Evolutionary conservation across 2,888 invertebrate genomes (phyloP).

Genomic region (Sphaerophoria rueppellii): DNA sequence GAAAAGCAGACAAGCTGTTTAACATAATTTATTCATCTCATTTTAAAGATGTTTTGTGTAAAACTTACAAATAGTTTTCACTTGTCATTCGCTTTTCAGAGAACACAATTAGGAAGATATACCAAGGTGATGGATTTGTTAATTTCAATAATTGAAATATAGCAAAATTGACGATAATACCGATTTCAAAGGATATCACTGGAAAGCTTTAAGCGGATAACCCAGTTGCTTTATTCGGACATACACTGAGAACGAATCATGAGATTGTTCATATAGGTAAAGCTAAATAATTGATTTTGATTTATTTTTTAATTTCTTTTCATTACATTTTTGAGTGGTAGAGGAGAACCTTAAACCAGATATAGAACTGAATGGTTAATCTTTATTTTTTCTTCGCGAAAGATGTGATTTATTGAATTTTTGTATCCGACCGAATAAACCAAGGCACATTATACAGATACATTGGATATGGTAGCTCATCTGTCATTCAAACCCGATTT

Average conservation of each 20-base stretch:
- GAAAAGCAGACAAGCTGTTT: neutral
- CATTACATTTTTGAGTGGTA: neutral
- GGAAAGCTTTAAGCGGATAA: too few species aligned
- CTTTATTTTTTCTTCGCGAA: neutral
- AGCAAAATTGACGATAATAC: neutral
- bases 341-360: neutral
- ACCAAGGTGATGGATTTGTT: too few species aligned
- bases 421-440: neutral
- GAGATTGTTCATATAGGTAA: too few species aligned
- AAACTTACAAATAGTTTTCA: too few species aligned
- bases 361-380: conserved; percentile 8
- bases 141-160: too few species aligned
- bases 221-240: too few species aligned
- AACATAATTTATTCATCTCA: conserved; percentile 1
- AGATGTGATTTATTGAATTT: conserved; percentile 35
- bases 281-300: conserved; percentile 18
- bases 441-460: neutral
- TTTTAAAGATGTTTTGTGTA: neutral
- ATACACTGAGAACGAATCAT: too few species aligned
- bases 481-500: neutral
- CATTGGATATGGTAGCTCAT: neutral
- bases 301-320: conserved; percentile 6
- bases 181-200: too few species aligned
- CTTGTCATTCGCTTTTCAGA: too few species aligned
- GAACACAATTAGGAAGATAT: too few species aligned